Percentiles rank a stretch among this genome's conserved stretches.
phyloP scores from a whole-genome alignment of 2,113 vertebrate genomes.

The Henicopernis longicauda region DNA sequence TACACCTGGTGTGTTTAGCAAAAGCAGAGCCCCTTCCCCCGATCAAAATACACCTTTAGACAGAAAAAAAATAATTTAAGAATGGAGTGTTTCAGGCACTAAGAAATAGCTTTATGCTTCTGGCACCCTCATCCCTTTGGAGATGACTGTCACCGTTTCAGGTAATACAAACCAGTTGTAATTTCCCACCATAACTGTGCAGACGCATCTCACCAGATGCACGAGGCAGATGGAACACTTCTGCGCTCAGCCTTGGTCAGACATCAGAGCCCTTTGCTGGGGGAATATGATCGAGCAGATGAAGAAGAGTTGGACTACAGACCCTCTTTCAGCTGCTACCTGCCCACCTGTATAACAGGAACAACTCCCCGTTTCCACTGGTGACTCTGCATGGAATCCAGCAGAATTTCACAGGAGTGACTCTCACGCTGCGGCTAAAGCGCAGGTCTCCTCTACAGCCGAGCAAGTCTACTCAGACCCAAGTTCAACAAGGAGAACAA shows the following conservation, averaged over 20 bases:
- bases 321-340: neutral
- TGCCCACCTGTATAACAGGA: neutral
- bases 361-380: neutral
- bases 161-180: too few relatives aligned
- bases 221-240: accelerated
- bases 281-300: neutral
- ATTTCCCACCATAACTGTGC: too few relatives aligned
- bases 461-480: neutral
- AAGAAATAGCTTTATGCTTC: neutral
- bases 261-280: neutral
- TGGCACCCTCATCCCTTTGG: neutral
- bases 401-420: neutral
- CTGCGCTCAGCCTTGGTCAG: neutral
- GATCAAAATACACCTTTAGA: neutral
- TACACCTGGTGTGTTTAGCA: neutral
- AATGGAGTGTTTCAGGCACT: neutral
- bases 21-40: neutral
- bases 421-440: neutral
- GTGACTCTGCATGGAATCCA: neutral
- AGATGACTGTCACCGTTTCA: neutral
- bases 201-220: neutral
- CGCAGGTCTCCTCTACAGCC: accelerated
- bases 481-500: neutral
- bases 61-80: too few relatives aligned
- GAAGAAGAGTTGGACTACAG: neutral